Base-by-base conservation (phyloP, 2,888 invertebrate species). In the Pegoplata infirma region DNA sequence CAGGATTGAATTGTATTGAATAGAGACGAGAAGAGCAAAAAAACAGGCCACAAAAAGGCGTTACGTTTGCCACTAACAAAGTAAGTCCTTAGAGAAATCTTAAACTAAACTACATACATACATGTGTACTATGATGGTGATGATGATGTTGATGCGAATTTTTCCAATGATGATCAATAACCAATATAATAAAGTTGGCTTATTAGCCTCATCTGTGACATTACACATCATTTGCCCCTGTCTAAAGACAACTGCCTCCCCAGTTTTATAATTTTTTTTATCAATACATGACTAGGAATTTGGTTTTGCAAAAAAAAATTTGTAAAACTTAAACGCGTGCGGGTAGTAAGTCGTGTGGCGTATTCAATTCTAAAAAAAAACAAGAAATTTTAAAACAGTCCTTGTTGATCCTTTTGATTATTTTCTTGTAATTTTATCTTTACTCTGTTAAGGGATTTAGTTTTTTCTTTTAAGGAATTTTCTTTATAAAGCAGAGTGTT, bases 331-430 rank as follows among this genome's bases (percentile, higher is more conserved):
- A 84, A 85, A 84, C 85, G 86, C 85, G 87, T 86, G 87, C 85
- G 87, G 85, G 84, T 82, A 84, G n/a, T n/a, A n/a, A n/a, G 87
- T 84, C 87, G 86, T 87, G 87, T 86, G 86, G 86, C 86, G 83
- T 83, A 85, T 85, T 86, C 84, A 87, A 85, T 86, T 84, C 85
- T 83, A 83, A 63, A 66, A 25, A 53, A 64, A 40, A 46, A 55
- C 0, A 47, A 19, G 10, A 53, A 44, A 25, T 25, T 2, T 19
- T 85, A 85, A 86, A 82, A 86, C 83, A 85, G 82, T 81, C 76
- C 83, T 76, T 81, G 76, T 75, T 80, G 82, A 83, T 84, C 81
- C 83, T 80, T 82, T 82, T 82, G 80, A 80, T 82, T 80, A 68
- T 8, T 25, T 51, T 40, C n/a, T n/a, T 40, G 36, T 40, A 40